Evolutionary conservation across 1,140 invertebrate genomes (phyloP).

Genomic region (Myzus persicae): DNA sequence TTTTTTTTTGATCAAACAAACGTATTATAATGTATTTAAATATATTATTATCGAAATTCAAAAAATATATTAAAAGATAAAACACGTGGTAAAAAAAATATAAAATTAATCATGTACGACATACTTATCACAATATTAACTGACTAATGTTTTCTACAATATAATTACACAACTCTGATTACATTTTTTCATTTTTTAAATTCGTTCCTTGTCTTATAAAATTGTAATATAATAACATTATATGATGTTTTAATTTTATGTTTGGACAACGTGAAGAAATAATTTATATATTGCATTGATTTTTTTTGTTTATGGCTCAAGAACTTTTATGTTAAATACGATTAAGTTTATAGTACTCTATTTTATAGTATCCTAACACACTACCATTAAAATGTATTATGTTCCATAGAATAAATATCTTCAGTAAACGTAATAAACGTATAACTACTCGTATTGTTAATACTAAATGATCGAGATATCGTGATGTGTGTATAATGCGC

Average conservation of each 20-base stretch:
- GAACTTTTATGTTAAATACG: slow-evolving; percentile 6
- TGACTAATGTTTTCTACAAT: neutral
- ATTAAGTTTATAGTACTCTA: neutral
- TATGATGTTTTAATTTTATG: neutral
- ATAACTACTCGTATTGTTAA: neutral
- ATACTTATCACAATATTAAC: neutral
- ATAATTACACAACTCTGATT: neutral
- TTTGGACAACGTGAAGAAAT: neutral
- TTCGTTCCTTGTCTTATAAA: neutral
- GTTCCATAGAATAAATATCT: neutral
- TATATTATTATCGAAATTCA: neutral
- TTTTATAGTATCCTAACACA: neutral
- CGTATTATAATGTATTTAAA: neutral
- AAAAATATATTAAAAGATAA: neutral
- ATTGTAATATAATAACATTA: neutral
- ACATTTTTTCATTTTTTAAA: neutral
- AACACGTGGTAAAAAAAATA: neutral
- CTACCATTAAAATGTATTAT: slow-evolving; percentile 7
- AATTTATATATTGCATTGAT: neutral
- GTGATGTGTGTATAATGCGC: neutral
- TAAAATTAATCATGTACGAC: too few species aligned
- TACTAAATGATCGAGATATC: neutral
- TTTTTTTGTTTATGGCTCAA: neutral
- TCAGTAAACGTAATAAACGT: neutral
- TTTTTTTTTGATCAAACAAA: neutral